Percentiles rank a stretch among this genome's conserved stretches.
Evolutionary conservation across 2,888 invertebrate genomes (phyloP).

Genomic region (Caenorhabditis virilis): DNA sequence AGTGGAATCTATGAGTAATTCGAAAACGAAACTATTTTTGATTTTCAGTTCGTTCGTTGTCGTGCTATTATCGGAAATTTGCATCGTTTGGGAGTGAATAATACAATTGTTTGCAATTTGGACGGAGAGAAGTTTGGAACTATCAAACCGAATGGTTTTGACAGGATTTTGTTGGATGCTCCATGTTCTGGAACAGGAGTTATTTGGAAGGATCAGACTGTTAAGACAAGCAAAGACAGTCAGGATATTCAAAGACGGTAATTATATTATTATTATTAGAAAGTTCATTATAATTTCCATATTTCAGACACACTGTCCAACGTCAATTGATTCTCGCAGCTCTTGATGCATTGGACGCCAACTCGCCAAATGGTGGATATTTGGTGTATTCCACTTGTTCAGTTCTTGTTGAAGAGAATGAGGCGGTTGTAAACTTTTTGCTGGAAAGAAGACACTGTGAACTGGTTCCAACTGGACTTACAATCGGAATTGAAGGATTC

Average conservation of each 20-base stretch:
- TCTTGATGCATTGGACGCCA: slow-evolving; percentile 93
- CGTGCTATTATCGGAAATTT: slow-evolving; percentile 84
- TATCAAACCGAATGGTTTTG: slow-evolving; percentile 76
- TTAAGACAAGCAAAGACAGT: slow-evolving; percentile 82
- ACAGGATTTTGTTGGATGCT: slow-evolving; percentile 92
- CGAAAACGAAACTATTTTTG: no score
- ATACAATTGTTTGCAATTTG: slow-evolving; percentile 85
- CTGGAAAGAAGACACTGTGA: slow-evolving; percentile 87
- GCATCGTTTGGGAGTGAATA: slow-evolving; percentile 91
- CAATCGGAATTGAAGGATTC: slow-evolving; percentile 94
- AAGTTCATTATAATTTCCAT: neutral
- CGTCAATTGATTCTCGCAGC: slow-evolving; percentile 88
- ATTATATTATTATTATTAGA: neutral
- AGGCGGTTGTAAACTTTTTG: slow-evolving; percentile 93
- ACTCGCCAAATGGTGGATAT: slow-evolving; percentile 88
- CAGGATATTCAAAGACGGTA: slow-evolving; percentile 54
- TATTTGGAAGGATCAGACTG: slow-evolving; percentile 93
- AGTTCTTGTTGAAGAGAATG: slow-evolving; percentile 94
- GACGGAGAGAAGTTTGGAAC: slow-evolving; percentile 85
- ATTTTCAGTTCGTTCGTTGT: slow-evolving; percentile 56
- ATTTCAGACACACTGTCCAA: slow-evolving; percentile 78
- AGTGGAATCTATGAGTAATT: no score
- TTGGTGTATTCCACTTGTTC: slow-evolving; percentile 99
- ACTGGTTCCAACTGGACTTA: slow-evolving; percentile 87
- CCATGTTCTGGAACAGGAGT: slow-evolving; percentile 99